These are phyloP conservation scores for Trichonephila clavata DNA, from an alignment of 1,140 invertebrate genomes.

Conservation along the genomic window DNA sequence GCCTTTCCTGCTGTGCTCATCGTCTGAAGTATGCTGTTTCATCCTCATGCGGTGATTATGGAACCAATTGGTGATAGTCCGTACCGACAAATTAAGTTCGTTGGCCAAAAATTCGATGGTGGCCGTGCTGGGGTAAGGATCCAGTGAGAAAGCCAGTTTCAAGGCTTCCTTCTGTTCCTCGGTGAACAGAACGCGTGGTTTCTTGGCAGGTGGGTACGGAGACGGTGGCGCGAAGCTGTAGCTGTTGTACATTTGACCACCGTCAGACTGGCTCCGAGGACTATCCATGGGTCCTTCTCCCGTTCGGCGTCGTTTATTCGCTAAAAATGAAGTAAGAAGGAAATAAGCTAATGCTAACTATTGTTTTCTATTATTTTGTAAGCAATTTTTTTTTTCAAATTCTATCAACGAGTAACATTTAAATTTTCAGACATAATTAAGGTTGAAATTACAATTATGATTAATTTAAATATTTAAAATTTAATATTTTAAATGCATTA, in stretches of 20 bases:
- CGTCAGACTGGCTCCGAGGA: slow-evolving; percentile 67
- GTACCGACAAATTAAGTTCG: slow-evolving; percentile 93
- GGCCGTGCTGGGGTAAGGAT: slow-evolving; percentile 97
- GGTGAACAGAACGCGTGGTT: slow-evolving; percentile 96
- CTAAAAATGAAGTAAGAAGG: slow-evolving; percentile 47
- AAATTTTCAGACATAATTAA: too few species aligned
- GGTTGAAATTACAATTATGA: too few species aligned
- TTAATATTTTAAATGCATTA: too few species aligned
- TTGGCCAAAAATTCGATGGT: slow-evolving; percentile 97
- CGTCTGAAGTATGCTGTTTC: slow-evolving; percentile 87
- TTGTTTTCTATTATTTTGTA: too few species aligned
- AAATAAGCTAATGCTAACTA: background rate
- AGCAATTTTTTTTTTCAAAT: too few species aligned
- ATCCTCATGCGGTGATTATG: slow-evolving; percentile 99
- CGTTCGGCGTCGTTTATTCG: slow-evolving; percentile 75
- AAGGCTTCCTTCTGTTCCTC: slow-evolving; percentile 99
- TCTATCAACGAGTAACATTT: too few species aligned
- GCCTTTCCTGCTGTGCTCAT: slow-evolving; percentile 44
- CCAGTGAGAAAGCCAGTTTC: slow-evolving; percentile 94
- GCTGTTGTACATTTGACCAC: slow-evolving; percentile 46
- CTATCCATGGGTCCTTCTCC: slow-evolving; percentile 73
- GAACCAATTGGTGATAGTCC: slow-evolving; percentile 99
- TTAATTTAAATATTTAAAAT: too few species aligned
- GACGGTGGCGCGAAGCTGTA: slow-evolving; percentile 75
- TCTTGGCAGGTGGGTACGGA: slow-evolving; percentile 85